Conservation (phyloP, 2,888 invertebrate species). For the Physocephala rufipes region DNA sequence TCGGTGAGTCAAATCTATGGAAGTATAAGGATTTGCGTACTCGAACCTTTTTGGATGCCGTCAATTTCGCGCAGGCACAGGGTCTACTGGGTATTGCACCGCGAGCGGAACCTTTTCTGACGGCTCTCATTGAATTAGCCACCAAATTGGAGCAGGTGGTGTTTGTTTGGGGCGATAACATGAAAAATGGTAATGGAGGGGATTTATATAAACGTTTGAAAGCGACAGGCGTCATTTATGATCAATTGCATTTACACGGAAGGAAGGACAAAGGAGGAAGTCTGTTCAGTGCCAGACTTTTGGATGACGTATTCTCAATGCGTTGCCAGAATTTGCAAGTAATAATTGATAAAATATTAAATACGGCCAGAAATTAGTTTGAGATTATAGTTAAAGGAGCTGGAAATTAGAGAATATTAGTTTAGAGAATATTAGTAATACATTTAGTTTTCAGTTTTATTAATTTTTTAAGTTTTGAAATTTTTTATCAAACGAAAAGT, state of each 20-base stretch:
- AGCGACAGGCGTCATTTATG: constrained; percentile 94
- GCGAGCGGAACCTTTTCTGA: constrained; percentile 86
- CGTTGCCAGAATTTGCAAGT: constrained; percentile 47
- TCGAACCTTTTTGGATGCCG: constrained; percentile 79
- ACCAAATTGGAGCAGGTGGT: constrained; percentile 82
- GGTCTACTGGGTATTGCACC: constrained; percentile 89
- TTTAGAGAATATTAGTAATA: too few relatives aligned
- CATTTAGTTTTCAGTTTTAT: too few relatives aligned
- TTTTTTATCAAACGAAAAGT: too few relatives aligned
- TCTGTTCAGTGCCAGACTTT: constrained; percentile 52
- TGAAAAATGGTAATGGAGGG: constrained; percentile 83
- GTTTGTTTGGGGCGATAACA: constrained; percentile 97
- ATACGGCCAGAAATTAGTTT: too few relatives aligned
- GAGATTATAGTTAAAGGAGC: too few relatives aligned
- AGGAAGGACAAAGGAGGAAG: constrained; percentile 52
- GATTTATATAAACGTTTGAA: constrained; percentile 85
- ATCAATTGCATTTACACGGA: constrained; percentile 75
- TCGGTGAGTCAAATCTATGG: constrained; percentile 53
- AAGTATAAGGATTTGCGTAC: constrained; percentile 87
- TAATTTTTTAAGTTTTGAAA: too few relatives aligned
- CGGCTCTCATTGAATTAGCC: constrained; percentile 67
- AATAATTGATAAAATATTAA: too few relatives aligned
- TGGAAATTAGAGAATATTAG: too few relatives aligned
- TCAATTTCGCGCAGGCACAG: constrained; percentile 80
- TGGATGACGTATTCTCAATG: constrained; percentile 51